Conservation (phyloP, 2,113 vertebrate genomes). For the Rhineura floridana region DNA sequence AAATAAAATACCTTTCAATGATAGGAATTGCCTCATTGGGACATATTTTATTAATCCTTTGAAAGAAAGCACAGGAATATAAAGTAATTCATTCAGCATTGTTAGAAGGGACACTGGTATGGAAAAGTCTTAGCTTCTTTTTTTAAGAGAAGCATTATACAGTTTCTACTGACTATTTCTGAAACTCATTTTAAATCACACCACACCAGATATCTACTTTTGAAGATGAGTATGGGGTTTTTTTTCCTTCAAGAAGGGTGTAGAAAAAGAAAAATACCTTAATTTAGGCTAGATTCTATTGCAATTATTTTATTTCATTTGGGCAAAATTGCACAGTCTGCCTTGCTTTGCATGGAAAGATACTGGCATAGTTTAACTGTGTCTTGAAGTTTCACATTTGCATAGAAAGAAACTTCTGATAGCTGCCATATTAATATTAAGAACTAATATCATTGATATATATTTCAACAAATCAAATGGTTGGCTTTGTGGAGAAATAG, state of each 20-base stretch:
- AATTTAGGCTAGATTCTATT: conserved; percentile 33
- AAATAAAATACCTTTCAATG: conserved; percentile 4
- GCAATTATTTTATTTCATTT: conserved; percentile 45
- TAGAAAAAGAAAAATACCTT: conserved; percentile 46
- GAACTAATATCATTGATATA: background rate
- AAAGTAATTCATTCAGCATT: conserved; percentile 9
- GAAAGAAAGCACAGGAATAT: conserved; percentile 11
- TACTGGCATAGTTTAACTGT: conserved; percentile 18
- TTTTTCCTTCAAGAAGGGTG: background rate
- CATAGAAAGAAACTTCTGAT: background rate
- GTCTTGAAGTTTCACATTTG: background rate
- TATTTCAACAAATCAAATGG: background rate
- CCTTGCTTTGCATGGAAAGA: background rate
- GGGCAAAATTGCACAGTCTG: conserved; percentile 14
- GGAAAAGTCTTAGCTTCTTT: background rate
- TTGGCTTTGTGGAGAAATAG: conserved; percentile 23
- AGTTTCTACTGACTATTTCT: background rate
- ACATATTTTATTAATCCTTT: background rate
- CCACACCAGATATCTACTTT: background rate
- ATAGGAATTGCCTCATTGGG: conserved; percentile 23
- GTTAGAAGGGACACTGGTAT: conserved; percentile 9
- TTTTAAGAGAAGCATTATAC: background rate
- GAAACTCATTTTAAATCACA: background rate
- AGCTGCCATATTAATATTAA: conserved; percentile 37
- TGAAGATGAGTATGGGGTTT: background rate